A percentile compares a stretch with the other conserved stretches of the same genome.
Conservation (phyloP, 2,797 vertebrate species). For the Dermochelys coriacea region DNA sequence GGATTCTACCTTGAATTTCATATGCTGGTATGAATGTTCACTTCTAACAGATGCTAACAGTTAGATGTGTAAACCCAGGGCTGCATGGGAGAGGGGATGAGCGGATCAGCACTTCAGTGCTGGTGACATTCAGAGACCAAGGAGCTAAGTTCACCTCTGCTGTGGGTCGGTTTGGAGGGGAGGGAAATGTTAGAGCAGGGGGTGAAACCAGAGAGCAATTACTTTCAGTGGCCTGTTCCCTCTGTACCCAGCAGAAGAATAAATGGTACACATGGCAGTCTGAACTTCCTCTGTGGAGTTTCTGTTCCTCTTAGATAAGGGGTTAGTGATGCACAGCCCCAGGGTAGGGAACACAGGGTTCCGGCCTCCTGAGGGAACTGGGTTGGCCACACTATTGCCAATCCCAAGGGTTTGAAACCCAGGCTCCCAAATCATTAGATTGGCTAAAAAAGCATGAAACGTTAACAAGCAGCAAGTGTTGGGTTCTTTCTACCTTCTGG, state of each 20-base stretch:
- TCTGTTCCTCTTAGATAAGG: background rate
- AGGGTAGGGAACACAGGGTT: background rate
- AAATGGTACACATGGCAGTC: background rate
- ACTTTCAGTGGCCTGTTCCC: too few relatives aligned
- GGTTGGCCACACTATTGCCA: background rate
- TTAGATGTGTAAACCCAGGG: background rate
- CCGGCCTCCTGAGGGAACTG: background rate
- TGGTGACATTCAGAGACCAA: background rate
- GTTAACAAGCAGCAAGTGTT: background rate
- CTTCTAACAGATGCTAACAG: background rate
- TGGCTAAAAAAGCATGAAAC: background rate
- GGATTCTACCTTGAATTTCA: background rate
- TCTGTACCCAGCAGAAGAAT: background rate
- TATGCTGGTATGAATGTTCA: background rate
- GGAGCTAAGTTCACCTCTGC: background rate
- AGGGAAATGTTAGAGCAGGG: accelerated
- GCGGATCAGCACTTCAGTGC: background rate
- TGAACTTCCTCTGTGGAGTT: background rate
- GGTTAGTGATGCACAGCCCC: background rate
- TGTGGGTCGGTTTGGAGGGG: background rate
- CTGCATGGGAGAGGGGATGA: background rate
- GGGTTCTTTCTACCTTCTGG: background rate
- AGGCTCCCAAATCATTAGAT: background rate
- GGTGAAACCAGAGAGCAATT: background rate
- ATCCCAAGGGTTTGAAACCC: background rate